A percentile compares a stretch with the other conserved stretches of the same genome.
phyloP scores from a whole-genome alignment of 2,888 invertebrate genomes.

The Xestoiulus laeticollis region DNA sequence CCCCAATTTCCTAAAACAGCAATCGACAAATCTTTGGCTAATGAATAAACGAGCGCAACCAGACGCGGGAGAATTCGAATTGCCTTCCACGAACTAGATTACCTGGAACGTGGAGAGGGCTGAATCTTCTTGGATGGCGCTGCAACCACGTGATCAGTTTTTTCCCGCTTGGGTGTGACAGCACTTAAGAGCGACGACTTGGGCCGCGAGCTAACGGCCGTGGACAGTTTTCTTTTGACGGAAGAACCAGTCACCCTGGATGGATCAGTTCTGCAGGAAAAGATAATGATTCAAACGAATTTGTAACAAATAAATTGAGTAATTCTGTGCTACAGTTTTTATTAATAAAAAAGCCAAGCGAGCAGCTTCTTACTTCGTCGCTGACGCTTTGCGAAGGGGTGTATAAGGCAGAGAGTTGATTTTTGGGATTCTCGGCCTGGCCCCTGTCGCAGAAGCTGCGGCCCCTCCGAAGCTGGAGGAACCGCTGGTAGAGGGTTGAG shows the following conservation, averaged over 20 bases:
- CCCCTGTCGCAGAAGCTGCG: neutral
- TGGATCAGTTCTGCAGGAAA: neutral
- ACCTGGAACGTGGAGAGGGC: neutral
- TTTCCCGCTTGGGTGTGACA: constrained; percentile 45
- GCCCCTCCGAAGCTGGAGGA: neutral
- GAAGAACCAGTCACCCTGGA: constrained; percentile 15
- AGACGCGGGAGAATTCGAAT: neutral
- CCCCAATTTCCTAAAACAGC: constrained; percentile 40
- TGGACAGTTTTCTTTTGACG: constrained; percentile 49
- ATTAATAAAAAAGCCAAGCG: too few relatives aligned
- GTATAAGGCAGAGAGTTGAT: neutral
- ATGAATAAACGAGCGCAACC: neutral
- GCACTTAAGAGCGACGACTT: neutral
- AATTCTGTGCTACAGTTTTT: too few relatives aligned
- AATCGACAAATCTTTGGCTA: neutral
- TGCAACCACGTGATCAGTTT: neutral
- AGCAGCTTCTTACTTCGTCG: neutral
- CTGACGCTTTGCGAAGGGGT: neutral
- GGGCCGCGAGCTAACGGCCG: neutral
- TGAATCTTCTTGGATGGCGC: neutral
- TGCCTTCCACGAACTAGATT: neutral
- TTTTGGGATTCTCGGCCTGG: constrained; percentile 5
- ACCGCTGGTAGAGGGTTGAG: neutral
- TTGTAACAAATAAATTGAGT: neutral
- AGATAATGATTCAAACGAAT: neutral